These are phyloP conservation scores for Nysson spinosus DNA, from an alignment of 2,888 invertebrate species.

Conservation along the genomic window DNA sequence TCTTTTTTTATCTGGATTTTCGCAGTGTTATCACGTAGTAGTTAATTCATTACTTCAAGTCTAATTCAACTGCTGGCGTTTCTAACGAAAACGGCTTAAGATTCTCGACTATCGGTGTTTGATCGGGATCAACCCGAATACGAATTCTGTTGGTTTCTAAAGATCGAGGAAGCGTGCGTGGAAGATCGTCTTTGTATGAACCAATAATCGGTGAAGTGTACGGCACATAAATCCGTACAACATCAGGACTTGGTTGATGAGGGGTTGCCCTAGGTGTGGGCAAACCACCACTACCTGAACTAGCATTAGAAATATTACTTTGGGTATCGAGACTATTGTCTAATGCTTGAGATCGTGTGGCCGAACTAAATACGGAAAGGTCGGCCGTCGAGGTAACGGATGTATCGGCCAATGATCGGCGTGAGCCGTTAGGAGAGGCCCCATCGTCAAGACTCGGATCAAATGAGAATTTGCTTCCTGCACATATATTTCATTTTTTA, in stretches of 20 bases:
- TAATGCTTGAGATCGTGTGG: conserved; percentile 85
- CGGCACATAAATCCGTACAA: conserved; percentile 88
- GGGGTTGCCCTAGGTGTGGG: conserved; percentile 84
- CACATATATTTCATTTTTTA: conserved; percentile 41
- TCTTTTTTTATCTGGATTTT: conserved; percentile 2
- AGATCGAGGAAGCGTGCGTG: conserved; percentile 79
- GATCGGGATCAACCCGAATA: conserved; percentile 85
- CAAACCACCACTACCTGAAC: conserved; percentile 82
- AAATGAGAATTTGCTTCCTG: conserved; percentile 83
- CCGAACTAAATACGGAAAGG: conserved; percentile 86
- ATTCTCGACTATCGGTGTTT: conserved; percentile 80
- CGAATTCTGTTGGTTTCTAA: conserved; percentile 85
- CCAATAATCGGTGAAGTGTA: conserved; percentile 82
- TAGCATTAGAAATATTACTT: conserved; percentile 86
- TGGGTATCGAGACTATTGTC: conserved; percentile 88
- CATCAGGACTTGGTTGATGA: conserved; percentile 84
- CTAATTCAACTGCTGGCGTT: conserved; percentile 71
- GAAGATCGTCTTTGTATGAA: conserved; percentile 79
- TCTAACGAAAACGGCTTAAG: conserved; percentile 74
- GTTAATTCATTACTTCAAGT: conserved; percentile 67
- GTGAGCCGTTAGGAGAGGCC: conserved; percentile 85
- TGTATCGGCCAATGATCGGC: conserved; percentile 89
- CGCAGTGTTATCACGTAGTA: too few species aligned
- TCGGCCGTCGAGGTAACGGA: conserved; percentile 91
- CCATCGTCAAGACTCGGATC: conserved; percentile 84